Evolutionary conservation across 2,113 vertebrate species (phyloP).

Genomic region (Cyphomyrus discorhynchus): DNA sequence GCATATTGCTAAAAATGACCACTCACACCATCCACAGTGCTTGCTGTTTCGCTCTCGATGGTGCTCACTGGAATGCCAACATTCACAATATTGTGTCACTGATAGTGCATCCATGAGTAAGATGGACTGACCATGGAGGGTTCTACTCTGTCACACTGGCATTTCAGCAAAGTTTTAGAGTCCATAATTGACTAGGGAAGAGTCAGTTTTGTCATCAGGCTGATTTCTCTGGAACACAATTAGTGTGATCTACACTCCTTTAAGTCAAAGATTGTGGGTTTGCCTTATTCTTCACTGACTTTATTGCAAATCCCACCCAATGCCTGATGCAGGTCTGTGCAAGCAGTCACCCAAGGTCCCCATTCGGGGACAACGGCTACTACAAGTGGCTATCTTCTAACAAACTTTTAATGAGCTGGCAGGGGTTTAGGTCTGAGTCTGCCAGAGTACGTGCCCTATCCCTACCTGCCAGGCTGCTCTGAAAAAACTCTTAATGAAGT

Average conservation of each 20-base stretch:
- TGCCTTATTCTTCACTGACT: neutral
- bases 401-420: slow-evolving; percentile 18
- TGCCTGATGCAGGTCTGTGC: neutral
- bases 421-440: slow-evolving; percentile 5
- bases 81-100: neutral
- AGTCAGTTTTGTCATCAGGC: neutral
- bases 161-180: neutral
- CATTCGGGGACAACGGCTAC: neutral
- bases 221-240: neutral
- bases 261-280: neutral
- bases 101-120: neutral
- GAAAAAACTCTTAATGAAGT: neutral
- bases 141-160: neutral
- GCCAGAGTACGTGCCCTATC: neutral
- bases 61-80: neutral
- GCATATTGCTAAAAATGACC: neutral
- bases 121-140: neutral
- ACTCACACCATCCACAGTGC: neutral
- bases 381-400: neutral
- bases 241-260: neutral
- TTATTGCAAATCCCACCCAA: neutral
- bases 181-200: neutral
- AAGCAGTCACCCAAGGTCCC: neutral
- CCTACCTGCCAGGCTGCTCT: slow-evolving; percentile 1
- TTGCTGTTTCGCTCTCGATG: neutral